These are phyloP conservation scores for Margaritifera margaritifera DNA, from an alignment of 2,888 invertebrate genomes.

Conservation along the genomic window DNA sequence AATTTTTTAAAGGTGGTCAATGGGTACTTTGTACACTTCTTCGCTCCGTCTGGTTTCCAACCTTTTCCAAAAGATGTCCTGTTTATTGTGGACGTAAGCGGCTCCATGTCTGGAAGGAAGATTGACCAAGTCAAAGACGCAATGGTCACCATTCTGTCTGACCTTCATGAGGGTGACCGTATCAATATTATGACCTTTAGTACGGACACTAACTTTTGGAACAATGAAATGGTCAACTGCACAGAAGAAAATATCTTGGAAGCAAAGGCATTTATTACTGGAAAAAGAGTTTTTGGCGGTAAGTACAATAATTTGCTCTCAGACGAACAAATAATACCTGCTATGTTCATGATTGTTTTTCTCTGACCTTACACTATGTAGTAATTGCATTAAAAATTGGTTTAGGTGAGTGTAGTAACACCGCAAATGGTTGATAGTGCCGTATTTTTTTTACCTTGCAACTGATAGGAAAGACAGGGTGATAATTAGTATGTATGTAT, in stretches of 20 bases:
- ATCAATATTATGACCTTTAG: conserved; percentile 47
- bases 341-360: no score
- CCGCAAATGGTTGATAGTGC: no score
- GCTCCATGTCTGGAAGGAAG: conserved; percentile 83
- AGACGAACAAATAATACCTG: no score
- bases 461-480: no score
- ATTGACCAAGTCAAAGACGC: conserved; percentile 75
- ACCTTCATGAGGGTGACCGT: conserved; percentile 42
- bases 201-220: conserved; percentile 24
- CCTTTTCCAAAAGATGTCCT: conserved; percentile 78
- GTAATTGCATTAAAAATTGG: no score
- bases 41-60: conserved; percentile 77
- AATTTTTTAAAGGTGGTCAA: conserved; percentile 30
- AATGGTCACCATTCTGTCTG: conserved; percentile 42
- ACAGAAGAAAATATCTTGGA: conserved; percentile 17
- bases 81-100: conserved; percentile 84
- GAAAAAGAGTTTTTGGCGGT: no score
- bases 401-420: no score
- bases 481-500: no score
- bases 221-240: conserved; percentile 21
- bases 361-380: no score
- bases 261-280: neutral
- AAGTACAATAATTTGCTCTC: no score
- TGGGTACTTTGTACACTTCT: conserved; percentile 83
- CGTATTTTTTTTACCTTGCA: no score